These are phyloP conservation scores for Melanostoma scalare DNA, from an alignment of 2,888 invertebrate genomes.

Conservation along the genomic window DNA sequence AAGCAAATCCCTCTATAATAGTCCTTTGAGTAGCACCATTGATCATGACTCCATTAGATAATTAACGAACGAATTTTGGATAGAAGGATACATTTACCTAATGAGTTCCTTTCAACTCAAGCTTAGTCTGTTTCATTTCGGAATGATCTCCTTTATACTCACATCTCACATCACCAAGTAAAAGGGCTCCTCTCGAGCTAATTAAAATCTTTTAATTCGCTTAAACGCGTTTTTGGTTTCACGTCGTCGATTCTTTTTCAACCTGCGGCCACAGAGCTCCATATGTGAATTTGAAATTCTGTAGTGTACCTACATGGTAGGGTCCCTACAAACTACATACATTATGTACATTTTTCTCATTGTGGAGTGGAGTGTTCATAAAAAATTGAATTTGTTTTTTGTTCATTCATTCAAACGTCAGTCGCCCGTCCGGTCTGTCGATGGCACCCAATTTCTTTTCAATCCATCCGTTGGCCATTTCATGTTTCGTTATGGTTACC, in stretches of 20 bases:
- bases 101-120: conserved; percentile 43
- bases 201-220: conserved; percentile 72
- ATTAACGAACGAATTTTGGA: conserved; percentile 35
- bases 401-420: neutral
- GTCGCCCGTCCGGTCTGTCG: conserved; percentile 27
- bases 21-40: conserved; percentile 40
- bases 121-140: conserved; percentile 20
- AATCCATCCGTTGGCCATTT: conserved; percentile 61
- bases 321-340: no score
- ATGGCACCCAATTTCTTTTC: conserved; percentile 28
- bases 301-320: neutral
- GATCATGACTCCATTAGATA: conserved; percentile 55
- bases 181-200: conserved; percentile 33
- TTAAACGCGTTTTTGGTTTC: conserved; percentile 63
- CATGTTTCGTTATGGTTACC: conserved; percentile 66
- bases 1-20: neutral
- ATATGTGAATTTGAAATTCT: conserved; percentile 35
- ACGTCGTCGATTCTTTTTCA: conserved; percentile 39
- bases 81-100: conserved; percentile 48
- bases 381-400: conserved; percentile 40
- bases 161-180: neutral
- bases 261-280: conserved; percentile 15
- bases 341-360: neutral
- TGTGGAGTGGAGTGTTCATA: neutral
- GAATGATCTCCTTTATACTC: conserved; percentile 1